Evolutionary conservation across 2,113 vertebrate genomes (phyloP), one percentile per base, ranked within the genome.

Genomic region (Carassius carassius): DNA sequence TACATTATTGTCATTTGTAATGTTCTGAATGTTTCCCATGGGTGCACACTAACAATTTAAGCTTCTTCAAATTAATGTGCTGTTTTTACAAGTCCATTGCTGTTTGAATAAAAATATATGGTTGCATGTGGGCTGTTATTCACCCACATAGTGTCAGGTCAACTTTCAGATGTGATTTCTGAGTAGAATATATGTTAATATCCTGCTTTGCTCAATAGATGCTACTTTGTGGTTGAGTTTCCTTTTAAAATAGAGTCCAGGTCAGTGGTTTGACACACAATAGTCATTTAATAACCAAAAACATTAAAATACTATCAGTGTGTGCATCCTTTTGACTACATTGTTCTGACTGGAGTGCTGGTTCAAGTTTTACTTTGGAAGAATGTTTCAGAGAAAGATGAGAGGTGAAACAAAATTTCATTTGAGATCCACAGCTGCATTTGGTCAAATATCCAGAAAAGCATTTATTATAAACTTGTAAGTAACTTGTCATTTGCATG

Each of bases 21-120:
- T 69, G 25, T 23, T 75, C 81, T 84, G 29, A 3, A 19, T 82
- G 37, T 70, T 29, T n/a, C 47, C 13, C 10, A 60, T 60, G 80
- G 12, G 3, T 23, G 9, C 25, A 41, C 21, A 80, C 19, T 49
- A 69, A 58, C 25, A 32, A 47, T 80, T 80, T 70, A 76, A 73
- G 6, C 19, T 79, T 78, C 23, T 78, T 56, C 13, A 51, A 73
- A 86, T 65, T 14, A 83, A 23, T 54, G 3, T 83, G 37, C 37
- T 16, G 12, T 23, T n/a, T 86, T 76, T 76, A 56, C 25, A 29
- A 32, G 74, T 77, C 17, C 9, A 78, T 41, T 41, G 32, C 8
- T 21, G 32, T 35, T 58, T 58, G 17, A 72, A 72, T n/a, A 41
- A 41, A 41, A 37, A 0, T 5, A 3, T 41, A 41, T 37, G 32